Percentiles rank a stretch among this genome's conserved stretches.
phyloP scores from a whole-genome alignment of 2,888 invertebrate species.

The Coelopa pilipes region DNA sequence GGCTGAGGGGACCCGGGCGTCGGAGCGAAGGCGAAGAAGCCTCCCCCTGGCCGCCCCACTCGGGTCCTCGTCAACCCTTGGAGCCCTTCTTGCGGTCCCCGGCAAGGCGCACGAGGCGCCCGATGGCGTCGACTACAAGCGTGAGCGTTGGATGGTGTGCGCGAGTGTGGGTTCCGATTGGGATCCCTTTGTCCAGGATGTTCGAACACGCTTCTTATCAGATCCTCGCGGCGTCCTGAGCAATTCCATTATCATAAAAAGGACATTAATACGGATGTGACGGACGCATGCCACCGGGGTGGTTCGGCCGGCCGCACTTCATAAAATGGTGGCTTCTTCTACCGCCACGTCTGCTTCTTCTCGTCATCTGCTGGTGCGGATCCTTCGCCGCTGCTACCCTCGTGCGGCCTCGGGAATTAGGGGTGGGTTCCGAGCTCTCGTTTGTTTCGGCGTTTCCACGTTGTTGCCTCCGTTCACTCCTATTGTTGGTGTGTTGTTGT shows the following conservation, averaged over 20 bases:
- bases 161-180: no score
- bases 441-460: neutral
- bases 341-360: conserved; percentile 62
- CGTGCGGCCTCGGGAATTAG: conserved; percentile 28
- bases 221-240: conserved; percentile 5
- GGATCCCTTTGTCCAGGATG: neutral
- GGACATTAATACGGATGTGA: conserved; percentile 24
- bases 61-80: neutral
- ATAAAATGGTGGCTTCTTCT: conserved; percentile 57
- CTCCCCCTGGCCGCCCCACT: no score
- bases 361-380: conserved; percentile 61
- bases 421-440: conserved; percentile 53
- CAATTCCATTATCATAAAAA: conserved; percentile 21
- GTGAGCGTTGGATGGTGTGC: no score
- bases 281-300: conserved; percentile 7
- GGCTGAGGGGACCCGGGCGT: neutral
- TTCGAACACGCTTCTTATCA: conserved; percentile 26
- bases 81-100: neutral
- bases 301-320: neutral
- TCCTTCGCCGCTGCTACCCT: conserved; percentile 39
- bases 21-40: no score
- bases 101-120: no score
- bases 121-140: no score
- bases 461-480: no score
- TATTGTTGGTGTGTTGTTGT: neutral